Conservation (phyloP, 2,113 vertebrate genomes). For the Tichodroma muraria region DNA sequence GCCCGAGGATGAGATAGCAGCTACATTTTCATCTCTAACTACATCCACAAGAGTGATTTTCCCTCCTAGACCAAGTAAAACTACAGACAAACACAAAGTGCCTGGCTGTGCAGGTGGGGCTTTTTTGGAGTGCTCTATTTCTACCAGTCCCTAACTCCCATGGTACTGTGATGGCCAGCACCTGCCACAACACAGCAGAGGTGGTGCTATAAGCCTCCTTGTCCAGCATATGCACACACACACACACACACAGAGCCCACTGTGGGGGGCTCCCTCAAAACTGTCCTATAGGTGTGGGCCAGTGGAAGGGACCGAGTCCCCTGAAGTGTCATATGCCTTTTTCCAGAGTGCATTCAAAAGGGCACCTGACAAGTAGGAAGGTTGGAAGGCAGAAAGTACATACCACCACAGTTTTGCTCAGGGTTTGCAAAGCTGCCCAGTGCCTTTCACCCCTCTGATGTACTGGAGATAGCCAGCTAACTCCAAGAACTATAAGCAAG, state of each 20-base stretch:
- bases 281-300: neutral
- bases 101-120: neutral
- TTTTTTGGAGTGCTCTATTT: neutral
- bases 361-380: neutral
- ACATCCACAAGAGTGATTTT: neutral
- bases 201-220: neutral
- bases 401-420: neutral
- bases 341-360: neutral
- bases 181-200: neutral
- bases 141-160: neutral
- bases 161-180: fast-evolving
- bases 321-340: neutral
- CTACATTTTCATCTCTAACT: neutral
- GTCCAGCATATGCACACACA: neutral
- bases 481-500: neutral
- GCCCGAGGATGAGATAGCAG: neutral
- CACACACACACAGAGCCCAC: neutral
- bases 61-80: neutral
- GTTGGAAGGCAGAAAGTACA: neutral
- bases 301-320: neutral
- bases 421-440: neutral
- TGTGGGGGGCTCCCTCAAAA: neutral
- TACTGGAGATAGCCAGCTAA: neutral
- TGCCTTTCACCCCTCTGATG: neutral
- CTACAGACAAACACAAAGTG: neutral